phyloP scores from a whole-genome alignment of 2,797 vertebrate species.

The Gorsachius magnificus region DNA sequence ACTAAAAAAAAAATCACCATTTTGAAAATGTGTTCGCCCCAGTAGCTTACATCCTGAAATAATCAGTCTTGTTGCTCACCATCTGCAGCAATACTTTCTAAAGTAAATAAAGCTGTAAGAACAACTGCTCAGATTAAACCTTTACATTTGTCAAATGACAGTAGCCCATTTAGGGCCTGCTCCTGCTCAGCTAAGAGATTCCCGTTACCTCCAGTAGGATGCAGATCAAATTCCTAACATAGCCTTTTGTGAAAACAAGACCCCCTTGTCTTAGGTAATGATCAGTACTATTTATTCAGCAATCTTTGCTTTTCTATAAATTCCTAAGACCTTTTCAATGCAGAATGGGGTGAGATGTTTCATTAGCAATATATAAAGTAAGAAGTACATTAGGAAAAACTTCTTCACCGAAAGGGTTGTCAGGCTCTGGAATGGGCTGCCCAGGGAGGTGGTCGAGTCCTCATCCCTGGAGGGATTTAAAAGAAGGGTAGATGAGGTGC shows the following conservation, averaged over 20 bases:
- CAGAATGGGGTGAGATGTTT: neutral
- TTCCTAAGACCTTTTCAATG: neutral
- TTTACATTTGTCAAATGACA: neutral
- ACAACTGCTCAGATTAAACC: neutral
- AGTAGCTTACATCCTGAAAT: neutral
- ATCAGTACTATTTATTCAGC: neutral
- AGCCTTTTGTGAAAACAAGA: neutral
- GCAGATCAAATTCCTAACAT: neutral
- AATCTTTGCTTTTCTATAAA: neutral
- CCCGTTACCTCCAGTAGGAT: neutral
- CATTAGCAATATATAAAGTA: neutral
- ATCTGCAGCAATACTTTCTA: neutral
- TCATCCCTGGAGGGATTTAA: too few relatives aligned
- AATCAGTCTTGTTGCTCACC: neutral
- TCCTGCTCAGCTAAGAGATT: neutral
- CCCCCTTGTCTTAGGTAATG: neutral
- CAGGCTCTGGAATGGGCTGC: too few relatives aligned
- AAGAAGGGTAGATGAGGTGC: too few relatives aligned
- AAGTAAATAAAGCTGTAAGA: slow-evolving; percentile 22
- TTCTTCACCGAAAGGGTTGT: too few relatives aligned
- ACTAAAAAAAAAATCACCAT: neutral
- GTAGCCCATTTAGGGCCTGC: neutral
- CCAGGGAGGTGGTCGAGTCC: too few relatives aligned
- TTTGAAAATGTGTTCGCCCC: neutral
- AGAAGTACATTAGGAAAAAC: neutral